A percentile compares a stretch with the other conserved stretches of the same genome.
Evolutionary conservation across 1,140 invertebrate genomes (phyloP).

Genomic region (Bombus superbus): DNA sequence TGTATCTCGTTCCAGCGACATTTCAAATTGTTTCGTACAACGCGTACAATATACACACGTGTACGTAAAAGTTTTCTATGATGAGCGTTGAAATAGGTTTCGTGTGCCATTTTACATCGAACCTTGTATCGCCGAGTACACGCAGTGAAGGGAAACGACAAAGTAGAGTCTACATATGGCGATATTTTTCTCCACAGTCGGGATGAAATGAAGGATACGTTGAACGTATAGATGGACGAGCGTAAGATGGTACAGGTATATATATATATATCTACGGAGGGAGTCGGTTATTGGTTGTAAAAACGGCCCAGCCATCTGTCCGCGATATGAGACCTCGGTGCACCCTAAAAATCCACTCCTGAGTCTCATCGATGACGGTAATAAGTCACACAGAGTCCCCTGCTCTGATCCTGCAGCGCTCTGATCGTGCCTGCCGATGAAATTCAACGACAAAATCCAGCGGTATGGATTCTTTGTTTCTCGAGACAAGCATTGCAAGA

Average conservation of each 20-base stretch:
- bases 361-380: constrained; percentile 53
- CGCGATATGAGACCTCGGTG: constrained; percentile 65
- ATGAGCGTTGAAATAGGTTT: background rate
- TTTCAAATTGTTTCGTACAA: too few relatives aligned
- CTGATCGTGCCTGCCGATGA: background rate
- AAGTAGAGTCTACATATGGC: constrained; percentile 13
- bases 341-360: constrained; percentile 70
- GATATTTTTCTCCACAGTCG: constrained; percentile 37
- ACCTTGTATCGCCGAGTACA: background rate
- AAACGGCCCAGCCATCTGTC: constrained; percentile 70
- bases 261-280: constrained; percentile 18
- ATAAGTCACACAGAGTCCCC: constrained; percentile 59
- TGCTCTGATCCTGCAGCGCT: background rate
- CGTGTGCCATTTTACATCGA: background rate
- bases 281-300: constrained; percentile 74
- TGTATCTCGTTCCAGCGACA: too few relatives aligned
- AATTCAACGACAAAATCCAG: background rate
- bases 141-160: constrained; percentile 13
- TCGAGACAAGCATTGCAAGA: too few relatives aligned
- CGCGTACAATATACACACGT: too few relatives aligned
- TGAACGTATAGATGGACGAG: constrained; percentile 17
- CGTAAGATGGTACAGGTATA: constrained; percentile 11
- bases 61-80: background rate
- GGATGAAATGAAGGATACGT: constrained; percentile 49
- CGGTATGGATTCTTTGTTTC: background rate